Conservation (phyloP, 2,113 vertebrate genomes). For the Onychorhynchus coronatus region DNA sequence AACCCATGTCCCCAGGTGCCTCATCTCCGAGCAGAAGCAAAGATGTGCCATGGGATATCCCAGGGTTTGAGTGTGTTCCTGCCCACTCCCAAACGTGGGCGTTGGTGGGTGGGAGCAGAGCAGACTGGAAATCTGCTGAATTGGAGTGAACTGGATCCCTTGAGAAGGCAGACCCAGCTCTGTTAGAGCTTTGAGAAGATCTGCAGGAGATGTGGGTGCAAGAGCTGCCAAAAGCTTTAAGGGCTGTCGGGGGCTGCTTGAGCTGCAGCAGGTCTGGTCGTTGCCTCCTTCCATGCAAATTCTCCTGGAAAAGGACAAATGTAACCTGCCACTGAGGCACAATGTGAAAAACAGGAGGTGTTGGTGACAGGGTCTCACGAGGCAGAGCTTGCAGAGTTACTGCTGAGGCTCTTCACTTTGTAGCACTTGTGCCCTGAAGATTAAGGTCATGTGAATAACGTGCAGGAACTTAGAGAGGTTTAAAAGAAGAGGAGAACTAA, state of each 20-base stretch:
- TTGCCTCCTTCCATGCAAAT: not conserved
- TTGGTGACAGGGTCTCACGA: not conserved
- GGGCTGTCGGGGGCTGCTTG: no score
- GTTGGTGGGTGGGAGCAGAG: not conserved
- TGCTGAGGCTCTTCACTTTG: not conserved
- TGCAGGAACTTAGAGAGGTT: not conserved
- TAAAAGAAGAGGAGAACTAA: not conserved
- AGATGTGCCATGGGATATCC: not conserved
- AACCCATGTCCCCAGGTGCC: not conserved
- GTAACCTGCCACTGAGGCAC: not conserved
- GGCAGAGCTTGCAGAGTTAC: not conserved
- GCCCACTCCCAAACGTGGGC: fast-evolving
- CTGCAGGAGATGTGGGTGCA: not conserved
- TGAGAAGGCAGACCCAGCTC: not conserved
- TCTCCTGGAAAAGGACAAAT: not conserved
- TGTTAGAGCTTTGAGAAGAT: not conserved
- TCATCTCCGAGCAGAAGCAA: not conserved
- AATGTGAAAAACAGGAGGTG: not conserved
- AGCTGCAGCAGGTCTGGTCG: not conserved
- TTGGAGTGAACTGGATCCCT: no score
- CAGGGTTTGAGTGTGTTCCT: not conserved
- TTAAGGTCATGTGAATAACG: not conserved
- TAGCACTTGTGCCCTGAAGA: not conserved
- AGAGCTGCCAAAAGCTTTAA: not conserved
- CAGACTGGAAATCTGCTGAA: no score